Evolutionary conservation across 53 echinoderm and acorn worm species (phyloP).

Genomic region (Temnopleurus reevesii): DNA sequence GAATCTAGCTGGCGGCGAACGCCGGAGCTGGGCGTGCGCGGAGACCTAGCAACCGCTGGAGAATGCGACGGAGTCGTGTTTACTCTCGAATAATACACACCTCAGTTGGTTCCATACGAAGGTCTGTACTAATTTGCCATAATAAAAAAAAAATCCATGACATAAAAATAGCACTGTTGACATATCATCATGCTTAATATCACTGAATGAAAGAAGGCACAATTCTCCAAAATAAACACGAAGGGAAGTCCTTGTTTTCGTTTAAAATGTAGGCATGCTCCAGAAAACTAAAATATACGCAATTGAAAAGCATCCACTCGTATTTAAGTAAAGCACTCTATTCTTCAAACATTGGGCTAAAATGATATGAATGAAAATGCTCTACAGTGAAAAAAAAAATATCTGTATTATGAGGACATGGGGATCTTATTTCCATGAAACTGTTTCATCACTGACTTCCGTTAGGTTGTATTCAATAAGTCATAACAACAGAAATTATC

Average conservation of each 20-base stretch:
- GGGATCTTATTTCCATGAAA: too few relatives aligned
- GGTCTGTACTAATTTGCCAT: not conserved
- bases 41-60: not conserved
- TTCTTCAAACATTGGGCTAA: slow-evolving; percentile 29
- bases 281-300: slow-evolving; percentile 24
- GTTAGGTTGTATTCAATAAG: too few relatives aligned
- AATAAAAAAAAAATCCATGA: not conserved
- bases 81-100: not conserved
- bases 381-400: too few relatives aligned
- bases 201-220: slow-evolving; percentile 41
- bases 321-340: slow-evolving; percentile 45
- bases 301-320: slow-evolving; percentile 6
- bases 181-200: slow-evolving; percentile 51
- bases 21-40: slow-evolving; percentile 9
- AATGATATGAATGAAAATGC: too few relatives aligned
- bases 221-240: slow-evolving; percentile 35
- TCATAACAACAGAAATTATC: too few relatives aligned
- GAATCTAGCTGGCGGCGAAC: slow-evolving; percentile 33
- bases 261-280: slow-evolving; percentile 15
- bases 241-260: not conserved
- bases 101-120: not conserved
- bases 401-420: too few relatives aligned
- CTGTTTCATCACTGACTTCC: too few relatives aligned
- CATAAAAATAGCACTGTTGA: slow-evolving; percentile 21
- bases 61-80: not conserved